A percentile compares a stretch with the other conserved stretches of the same genome.
phyloP scores from a whole-genome alignment of 2,797 vertebrate species.

The Periparus ater region DNA sequence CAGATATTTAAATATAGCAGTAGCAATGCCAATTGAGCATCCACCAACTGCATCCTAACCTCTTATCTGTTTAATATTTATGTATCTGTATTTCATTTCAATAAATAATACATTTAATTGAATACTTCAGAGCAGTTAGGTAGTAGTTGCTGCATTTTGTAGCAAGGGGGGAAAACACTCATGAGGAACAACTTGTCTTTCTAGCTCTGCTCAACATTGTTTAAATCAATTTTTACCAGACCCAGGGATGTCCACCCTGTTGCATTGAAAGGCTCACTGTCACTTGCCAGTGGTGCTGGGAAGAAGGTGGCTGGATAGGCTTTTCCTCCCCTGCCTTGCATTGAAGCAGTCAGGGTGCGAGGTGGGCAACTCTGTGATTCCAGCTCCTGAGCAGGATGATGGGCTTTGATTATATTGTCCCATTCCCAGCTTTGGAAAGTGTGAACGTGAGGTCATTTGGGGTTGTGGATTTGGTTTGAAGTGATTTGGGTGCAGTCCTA shows the following conservation, averaged over 20 bases:
- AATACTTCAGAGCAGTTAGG: neutral
- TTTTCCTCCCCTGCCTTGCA: neutral
- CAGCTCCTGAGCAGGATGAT: neutral
- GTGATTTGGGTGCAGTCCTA: neutral
- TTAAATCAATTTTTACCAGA: neutral
- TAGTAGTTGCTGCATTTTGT: neutral
- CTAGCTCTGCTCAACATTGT: neutral
- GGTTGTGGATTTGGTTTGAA: neutral
- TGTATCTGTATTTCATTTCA: neutral
- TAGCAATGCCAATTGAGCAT: neutral
- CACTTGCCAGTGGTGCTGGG: neutral
- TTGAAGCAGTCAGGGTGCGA: fast-evolving
- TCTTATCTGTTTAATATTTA: neutral
- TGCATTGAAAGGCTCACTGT: neutral
- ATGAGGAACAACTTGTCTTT: neutral
- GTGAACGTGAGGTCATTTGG: neutral
- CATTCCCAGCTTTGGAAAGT: neutral
- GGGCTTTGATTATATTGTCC: neutral
- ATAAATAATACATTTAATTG: neutral
- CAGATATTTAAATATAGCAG: neutral
- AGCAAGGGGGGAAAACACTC: neutral
- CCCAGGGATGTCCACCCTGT: neutral
- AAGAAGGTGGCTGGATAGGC: neutral
- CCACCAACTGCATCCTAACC: neutral
- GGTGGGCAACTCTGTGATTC: neutral